Conservation (phyloP, 2,888 invertebrate genomes). For the Oligia strigilis region DNA sequence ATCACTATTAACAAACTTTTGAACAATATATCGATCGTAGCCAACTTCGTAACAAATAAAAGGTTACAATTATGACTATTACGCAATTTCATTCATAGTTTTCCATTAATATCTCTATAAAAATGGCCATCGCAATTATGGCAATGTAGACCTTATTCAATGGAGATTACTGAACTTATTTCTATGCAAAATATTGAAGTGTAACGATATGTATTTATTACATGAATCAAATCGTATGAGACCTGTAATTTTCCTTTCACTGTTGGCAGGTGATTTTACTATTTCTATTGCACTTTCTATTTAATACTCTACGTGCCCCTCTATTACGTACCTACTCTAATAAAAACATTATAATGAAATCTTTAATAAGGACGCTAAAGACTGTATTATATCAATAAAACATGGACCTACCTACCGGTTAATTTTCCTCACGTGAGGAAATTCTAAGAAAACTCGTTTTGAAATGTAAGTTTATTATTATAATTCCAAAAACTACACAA, state of each 20-base stretch:
- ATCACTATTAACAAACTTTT: slow-evolving; percentile 27
- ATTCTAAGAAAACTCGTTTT: neutral
- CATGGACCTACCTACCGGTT: neutral
- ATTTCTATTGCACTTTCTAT: slow-evolving; percentile 87
- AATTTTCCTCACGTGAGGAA: neutral
- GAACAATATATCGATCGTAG: slow-evolving; percentile 24
- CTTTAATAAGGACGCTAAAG: slow-evolving; percentile 16
- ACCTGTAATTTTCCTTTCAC: slow-evolving; percentile 86
- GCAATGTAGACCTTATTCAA: slow-evolving; percentile 38
- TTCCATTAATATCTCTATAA: slow-evolving; percentile 34
- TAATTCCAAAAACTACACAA: slow-evolving; percentile 15
- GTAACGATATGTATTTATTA: slow-evolving; percentile 68
- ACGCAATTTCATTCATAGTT: slow-evolving; percentile 48
- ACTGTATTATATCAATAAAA: slow-evolving; percentile 8
- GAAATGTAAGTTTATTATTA: neutral
- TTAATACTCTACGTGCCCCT: slow-evolving; percentile 80
- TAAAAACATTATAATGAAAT: slow-evolving; percentile 64
- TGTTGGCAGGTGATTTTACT: slow-evolving; percentile 79
- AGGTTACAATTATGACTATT: slow-evolving; percentile 47
- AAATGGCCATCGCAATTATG: slow-evolving; percentile 14
- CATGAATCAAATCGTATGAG: slow-evolving; percentile 77
- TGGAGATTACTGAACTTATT: slow-evolving; percentile 34
- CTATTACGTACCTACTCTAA: slow-evolving; percentile 75
- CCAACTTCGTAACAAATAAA: slow-evolving; percentile 33
- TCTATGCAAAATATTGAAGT: slow-evolving; percentile 42